Percentiles rank a stretch among this genome's conserved stretches.
These are phyloP conservation scores for Neuroscelio doddi DNA, from an alignment of 2,888 invertebrate genomes.

Conservation along the genomic window DNA sequence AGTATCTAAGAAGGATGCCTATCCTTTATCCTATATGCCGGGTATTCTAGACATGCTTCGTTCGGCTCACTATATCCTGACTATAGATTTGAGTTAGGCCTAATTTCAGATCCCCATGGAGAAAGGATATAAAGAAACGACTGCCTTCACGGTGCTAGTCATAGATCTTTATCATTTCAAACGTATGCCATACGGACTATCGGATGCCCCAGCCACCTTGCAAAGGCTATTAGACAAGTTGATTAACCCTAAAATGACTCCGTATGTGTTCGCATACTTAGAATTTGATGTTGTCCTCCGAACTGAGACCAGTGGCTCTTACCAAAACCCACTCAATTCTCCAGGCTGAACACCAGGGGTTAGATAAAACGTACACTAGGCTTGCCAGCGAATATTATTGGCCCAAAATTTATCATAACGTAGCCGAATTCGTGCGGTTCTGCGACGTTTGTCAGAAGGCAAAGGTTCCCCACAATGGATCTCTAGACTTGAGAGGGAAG, in stretches of 20 bases:
- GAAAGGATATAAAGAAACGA: not conserved
- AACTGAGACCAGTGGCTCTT: no score
- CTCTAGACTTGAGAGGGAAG: not conserved
- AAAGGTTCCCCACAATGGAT: not conserved
- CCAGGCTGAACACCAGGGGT: not conserved
- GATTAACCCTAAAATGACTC: no score
- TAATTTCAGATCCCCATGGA: slow-evolving; percentile 9
- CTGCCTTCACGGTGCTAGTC: slow-evolving; percentile 3
- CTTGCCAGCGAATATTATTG: slow-evolving; percentile 8
- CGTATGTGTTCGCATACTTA: not conserved
- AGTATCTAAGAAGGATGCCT: no score
- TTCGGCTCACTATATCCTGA: slow-evolving; percentile 1
- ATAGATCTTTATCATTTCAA: not conserved
- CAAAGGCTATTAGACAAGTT: not conserved
- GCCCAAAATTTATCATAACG: slow-evolving; percentile 8
- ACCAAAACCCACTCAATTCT: no score
- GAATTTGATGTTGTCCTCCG: no score
- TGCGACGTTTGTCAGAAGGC: slow-evolving; percentile 2
- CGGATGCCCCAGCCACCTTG: slow-evolving; percentile 1
- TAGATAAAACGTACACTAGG: slow-evolving; percentile 1
- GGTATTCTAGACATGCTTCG: not conserved
- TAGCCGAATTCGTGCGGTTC: not conserved
- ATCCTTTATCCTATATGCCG: no score
- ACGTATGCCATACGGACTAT: not conserved
- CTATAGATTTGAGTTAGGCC: slow-evolving; percentile 3